A percentile compares a stretch with the other conserved stretches of the same genome.
These are phyloP conservation scores for Micromys minutus DNA, from an alignment of 2,113 vertebrate genomes.

Conservation along the genomic window DNA sequence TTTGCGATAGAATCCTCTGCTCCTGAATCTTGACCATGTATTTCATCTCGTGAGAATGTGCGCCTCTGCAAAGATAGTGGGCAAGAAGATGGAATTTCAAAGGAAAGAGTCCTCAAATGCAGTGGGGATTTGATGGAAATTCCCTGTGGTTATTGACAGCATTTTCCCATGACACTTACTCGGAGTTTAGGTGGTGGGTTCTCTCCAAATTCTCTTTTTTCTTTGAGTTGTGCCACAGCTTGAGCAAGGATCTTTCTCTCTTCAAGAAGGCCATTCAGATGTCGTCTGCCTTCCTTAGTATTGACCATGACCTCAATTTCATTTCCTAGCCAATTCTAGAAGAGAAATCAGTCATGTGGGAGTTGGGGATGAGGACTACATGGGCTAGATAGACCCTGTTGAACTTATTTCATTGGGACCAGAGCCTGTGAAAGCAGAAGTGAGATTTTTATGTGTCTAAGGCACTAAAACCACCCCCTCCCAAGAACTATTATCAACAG, in stretches of 20 bases:
- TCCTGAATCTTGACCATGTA: slow-evolving; percentile 82
- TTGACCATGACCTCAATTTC: slow-evolving; percentile 96
- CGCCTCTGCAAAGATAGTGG: slow-evolving; percentile 86
- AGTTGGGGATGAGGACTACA: slow-evolving; percentile 23
- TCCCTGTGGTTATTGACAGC: background rate
- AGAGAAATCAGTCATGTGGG: slow-evolving; percentile 34
- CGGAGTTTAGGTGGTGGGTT: slow-evolving; percentile 90
- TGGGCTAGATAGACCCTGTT: slow-evolving; percentile 18
- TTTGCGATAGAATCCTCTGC: slow-evolving; percentile 89
- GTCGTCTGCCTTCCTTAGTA: slow-evolving; percentile 94
- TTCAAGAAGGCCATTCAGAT: slow-evolving; percentile 94
- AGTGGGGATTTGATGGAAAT: background rate
- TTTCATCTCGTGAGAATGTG: slow-evolving; percentile 89
- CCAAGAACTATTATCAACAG: slow-evolving; percentile 13
- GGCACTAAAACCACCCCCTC: background rate
- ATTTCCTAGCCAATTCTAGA: slow-evolving; percentile 92
- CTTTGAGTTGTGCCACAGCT: slow-evolving; percentile 91
- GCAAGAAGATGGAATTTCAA: background rate
- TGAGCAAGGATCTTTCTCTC: slow-evolving; percentile 94
- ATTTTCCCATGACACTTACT: slow-evolving; percentile 82
- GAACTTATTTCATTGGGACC: background rate
- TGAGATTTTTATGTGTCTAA: slow-evolving; percentile 22
- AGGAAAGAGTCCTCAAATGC: background rate
- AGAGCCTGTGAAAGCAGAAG: slow-evolving; percentile 14
- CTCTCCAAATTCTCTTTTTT: slow-evolving; percentile 92